A percentile compares a stretch with the other conserved stretches of the same genome.
These are phyloP conservation scores for Phenacoccus solenopsis DNA, from an alignment of 1,140 invertebrate genomes.

Conservation along the genomic window DNA sequence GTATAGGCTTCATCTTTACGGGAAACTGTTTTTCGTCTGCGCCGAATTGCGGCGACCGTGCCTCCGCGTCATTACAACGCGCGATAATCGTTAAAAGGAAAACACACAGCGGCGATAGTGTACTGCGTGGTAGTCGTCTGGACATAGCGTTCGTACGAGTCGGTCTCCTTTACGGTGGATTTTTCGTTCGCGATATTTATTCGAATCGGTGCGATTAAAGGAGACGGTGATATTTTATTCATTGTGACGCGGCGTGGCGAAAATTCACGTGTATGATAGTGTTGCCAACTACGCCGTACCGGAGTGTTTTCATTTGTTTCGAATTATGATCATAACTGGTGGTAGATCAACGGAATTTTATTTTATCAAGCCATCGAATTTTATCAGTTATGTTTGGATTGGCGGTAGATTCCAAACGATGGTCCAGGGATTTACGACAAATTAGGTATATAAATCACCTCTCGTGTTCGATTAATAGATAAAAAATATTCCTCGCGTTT, in stretches of 20 bases:
- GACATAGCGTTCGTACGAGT: background rate
- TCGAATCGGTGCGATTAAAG: too few relatives aligned
- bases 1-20: background rate
- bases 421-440: background rate
- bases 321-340: background rate
- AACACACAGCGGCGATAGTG: background rate
- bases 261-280: too few relatives aligned
- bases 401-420: background rate
- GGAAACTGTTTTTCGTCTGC: constrained; percentile 5
- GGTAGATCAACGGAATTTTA: background rate
- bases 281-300: too few relatives aligned
- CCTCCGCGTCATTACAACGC: background rate
- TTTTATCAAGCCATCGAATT: background rate
- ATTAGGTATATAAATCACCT: background rate
- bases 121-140: background rate
- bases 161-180: too few relatives aligned
- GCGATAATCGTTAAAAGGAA: background rate
- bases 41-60: background rate
- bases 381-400: background rate
- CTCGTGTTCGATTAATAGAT: too few relatives aligned
- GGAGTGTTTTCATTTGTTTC: background rate
- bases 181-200: too few relatives aligned
- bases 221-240: too few relatives aligned
- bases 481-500: too few relatives aligned
- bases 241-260: too few relatives aligned